Conservation (phyloP, 2,888 invertebrate species). For the Phalera bucephala region DNA sequence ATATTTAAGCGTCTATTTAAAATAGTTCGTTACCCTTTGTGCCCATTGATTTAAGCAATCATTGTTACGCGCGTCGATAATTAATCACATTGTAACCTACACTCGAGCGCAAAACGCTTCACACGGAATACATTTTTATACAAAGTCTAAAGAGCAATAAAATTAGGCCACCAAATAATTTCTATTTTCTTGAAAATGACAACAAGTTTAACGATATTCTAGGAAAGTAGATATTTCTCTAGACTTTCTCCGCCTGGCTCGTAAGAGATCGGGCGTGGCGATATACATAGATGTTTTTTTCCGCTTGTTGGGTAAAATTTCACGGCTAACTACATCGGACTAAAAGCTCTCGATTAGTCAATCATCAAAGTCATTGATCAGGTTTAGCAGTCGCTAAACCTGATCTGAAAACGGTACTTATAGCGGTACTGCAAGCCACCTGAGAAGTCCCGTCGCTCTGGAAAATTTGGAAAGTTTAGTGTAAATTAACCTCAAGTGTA, state of each 20-base stretch:
- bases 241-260: too few relatives aligned
- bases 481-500: neutral
- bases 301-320: neutral
- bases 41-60: constrained; percentile 2
- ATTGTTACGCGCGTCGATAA: neutral
- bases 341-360: neutral
- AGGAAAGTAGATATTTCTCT: too few relatives aligned
- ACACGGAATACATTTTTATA: neutral
- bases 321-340: neutral
- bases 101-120: neutral
- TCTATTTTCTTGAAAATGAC: too few relatives aligned
- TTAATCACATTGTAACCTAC: constrained; percentile 1
- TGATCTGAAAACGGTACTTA: neutral
- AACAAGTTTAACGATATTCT: too few relatives aligned
- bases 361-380: too few relatives aligned
- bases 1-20: neutral
- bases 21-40: constrained; percentile 3
- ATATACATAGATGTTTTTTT: neutral
- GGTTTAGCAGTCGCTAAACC: too few relatives aligned
- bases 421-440: neutral
- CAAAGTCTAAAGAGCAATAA: neutral
- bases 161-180: neutral
- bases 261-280: too few relatives aligned
- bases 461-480: neutral
- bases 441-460: neutral